Base-by-base conservation (phyloP, 2,888 invertebrate species). In the Idaea straminata region DNA sequence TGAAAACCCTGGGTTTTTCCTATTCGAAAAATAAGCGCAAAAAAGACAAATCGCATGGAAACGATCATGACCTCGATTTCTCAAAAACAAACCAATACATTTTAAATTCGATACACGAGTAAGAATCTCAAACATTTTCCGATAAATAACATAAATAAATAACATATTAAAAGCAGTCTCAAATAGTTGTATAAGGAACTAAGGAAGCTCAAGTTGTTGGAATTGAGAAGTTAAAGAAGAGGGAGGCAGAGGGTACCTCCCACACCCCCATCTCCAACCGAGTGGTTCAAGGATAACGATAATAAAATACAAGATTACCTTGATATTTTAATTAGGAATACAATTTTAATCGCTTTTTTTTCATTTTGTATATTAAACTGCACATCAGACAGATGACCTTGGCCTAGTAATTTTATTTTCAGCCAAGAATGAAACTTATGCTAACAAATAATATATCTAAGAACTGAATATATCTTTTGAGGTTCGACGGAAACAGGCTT, bases 221-320 rank as follows among this genome's bases (percentile, higher is more conserved):
- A 47, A 47, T 47, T 47, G 47, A 47, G 47, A 47, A 47, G 47
- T 10, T 47, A 47, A 47, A 47, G 47, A 47, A 47, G 13, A 13
- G 47, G 47, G 47, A 13, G 47, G 47, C 25, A 25, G 47, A 47
- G 7, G 47, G 13, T 13, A 47, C 47, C 47, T 13, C 47, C 47
- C 7, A 47, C 47, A 7, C 47, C 47, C 47, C 47, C n/a, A n/a
- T n/a, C 10, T 13, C 47, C 47, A 13, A 47, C 47, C 47, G 10
- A 7, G 47, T 47, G 10, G 47, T 47, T 47, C 47, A 47, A 47
- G 47, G 6, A 47, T 47, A 13, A 47, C 7, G 13, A 6, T 47
- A 47, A 47, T 47, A 47, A 47, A 47, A 47, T 47, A 47, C 47
- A 47, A 47, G 47, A 47, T 47, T 47, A 47, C 47, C 47, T 47